Evolutionary conservation across 2,113 vertebrate genomes (phyloP).

Genomic region (Xenopus borealis): DNA sequence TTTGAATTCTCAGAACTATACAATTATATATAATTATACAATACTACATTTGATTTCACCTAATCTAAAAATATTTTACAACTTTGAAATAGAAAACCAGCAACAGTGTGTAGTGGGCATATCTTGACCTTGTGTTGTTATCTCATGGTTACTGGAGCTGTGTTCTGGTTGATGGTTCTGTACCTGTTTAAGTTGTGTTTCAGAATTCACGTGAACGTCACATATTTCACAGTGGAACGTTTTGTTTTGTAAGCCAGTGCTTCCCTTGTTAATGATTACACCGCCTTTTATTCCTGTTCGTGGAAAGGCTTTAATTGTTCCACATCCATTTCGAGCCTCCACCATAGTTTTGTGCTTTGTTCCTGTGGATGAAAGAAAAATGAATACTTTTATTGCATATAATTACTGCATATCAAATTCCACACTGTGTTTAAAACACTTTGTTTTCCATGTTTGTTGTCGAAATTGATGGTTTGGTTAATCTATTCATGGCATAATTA

Average conservation of each 20-base stretch:
- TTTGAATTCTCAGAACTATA: too few species aligned
- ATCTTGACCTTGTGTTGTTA: too few species aligned
- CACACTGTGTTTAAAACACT: neutral
- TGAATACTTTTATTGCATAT: neutral
- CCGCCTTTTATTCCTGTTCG: conserved; percentile 90
- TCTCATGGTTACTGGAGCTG: too few species aligned
- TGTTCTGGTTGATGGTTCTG: neutral
- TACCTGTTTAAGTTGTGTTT: conserved; percentile 98
- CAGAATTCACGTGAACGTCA: conserved; percentile 96
- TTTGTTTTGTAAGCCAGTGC: conserved; percentile 96
- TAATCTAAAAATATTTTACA: too few species aligned
- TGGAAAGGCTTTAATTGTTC: conserved; percentile 96
- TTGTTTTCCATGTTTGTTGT: too few species aligned
- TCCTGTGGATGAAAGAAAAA: conserved; percentile 67
- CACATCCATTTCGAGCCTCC: conserved; percentile 89
- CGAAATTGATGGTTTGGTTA: too few species aligned
- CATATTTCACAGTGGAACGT: conserved; percentile 98
- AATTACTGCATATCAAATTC: too few species aligned
- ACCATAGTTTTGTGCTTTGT: conserved; percentile 99
- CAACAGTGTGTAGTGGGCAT: too few species aligned
- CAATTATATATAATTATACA: too few species aligned
- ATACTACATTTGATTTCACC: too few species aligned
- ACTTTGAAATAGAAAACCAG: too few species aligned
- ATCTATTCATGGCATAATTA: too few species aligned
- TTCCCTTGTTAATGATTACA: conserved; percentile 69